Evolutionary conservation across 2,113 vertebrate genomes (phyloP).

Genomic region (Lucifuga dentata): DNA sequence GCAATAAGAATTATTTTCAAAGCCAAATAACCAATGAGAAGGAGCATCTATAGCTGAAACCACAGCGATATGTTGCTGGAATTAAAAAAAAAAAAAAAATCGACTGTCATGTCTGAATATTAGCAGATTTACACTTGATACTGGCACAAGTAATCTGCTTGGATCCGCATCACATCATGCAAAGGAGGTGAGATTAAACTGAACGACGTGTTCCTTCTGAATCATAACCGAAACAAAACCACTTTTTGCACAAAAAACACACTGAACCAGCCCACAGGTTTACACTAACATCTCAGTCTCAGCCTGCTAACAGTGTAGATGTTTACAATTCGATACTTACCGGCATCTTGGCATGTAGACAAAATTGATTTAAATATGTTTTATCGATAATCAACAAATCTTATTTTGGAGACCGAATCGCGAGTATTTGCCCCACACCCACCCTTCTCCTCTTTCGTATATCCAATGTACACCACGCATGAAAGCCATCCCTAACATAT

Average conservation of each 20-base stretch:
- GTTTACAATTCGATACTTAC: neutral
- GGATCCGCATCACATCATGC: neutral
- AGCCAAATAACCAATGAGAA: neutral
- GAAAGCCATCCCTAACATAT: too few relatives aligned
- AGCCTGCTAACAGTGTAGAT: neutral
- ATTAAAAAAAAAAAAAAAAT: neutral
- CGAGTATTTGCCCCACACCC: neutral
- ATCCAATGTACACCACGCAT: too few relatives aligned
- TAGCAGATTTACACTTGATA: neutral
- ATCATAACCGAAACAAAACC: constrained; percentile 48
- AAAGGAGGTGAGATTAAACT: neutral
- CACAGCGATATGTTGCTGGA: too few relatives aligned
- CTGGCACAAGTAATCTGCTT: constrained; percentile 1
- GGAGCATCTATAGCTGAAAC: too few relatives aligned
- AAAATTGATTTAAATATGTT: too few relatives aligned
- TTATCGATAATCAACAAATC: too few relatives aligned
- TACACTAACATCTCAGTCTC: neutral
- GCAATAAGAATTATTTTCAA: neutral
- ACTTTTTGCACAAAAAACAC: constrained; percentile 1
- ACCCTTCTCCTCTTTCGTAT: too few relatives aligned
- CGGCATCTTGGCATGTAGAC: neutral
- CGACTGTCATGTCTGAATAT: neutral
- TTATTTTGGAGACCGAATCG: too few relatives aligned
- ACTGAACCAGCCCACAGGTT: neutral
- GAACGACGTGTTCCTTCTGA: constrained; percentile 22